These are phyloP conservation scores for Eleutherodactylus coqui DNA, from an alignment of 2,797 vertebrate species.

Conservation along the genomic window DNA sequence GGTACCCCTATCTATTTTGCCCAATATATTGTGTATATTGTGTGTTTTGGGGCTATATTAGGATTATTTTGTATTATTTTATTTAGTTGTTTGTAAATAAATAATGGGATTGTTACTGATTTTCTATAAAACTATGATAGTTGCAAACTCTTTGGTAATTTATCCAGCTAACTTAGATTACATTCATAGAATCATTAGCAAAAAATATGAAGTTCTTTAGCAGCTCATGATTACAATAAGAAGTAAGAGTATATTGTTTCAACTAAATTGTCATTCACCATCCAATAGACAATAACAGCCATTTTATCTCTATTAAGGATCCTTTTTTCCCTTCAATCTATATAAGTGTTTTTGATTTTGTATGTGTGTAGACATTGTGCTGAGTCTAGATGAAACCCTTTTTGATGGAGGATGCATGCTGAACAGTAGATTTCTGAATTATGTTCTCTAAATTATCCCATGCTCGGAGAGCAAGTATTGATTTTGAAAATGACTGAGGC, in stretches of 20 bases:
- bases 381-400: constrained; percentile 78
- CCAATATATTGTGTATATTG: not conserved
- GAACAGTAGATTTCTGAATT: constrained; percentile 97
- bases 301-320: constrained; percentile 50
- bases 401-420: constrained; percentile 86
- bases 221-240: not conserved
- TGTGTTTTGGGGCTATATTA: not conserved
- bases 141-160: not conserved
- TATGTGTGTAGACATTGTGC: constrained; percentile 73
- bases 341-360: constrained; percentile 74
- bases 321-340: constrained; percentile 71
- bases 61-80: not conserved
- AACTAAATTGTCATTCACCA: constrained; percentile 26
- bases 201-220: not conserved
- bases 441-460: constrained; percentile 96
- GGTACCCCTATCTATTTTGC: not conserved
- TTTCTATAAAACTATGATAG: no score
- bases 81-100: no score
- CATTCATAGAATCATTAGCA: not conserved
- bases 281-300: constrained; percentile 6
- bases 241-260: constrained; percentile 8
- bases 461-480: constrained; percentile 92
- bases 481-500: constrained; percentile 94
- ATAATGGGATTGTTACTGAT: no score
- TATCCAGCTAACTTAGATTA: not conserved